Base-by-base conservation (phyloP, 1,140 invertebrate species). In the Drosophila bipectinata region DNA sequence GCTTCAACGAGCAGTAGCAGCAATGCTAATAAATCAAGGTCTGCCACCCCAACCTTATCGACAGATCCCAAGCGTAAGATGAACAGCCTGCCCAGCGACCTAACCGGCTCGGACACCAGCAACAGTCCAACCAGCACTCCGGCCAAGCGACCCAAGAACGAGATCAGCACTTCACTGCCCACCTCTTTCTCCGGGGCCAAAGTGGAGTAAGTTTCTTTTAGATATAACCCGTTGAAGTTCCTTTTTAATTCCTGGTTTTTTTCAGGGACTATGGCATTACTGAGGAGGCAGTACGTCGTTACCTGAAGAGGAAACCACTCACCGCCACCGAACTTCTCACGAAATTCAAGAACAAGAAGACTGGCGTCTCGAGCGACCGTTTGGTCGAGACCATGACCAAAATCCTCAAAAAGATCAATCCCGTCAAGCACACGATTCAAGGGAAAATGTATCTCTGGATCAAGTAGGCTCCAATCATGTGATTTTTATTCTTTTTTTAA, bases 281-380 rank as follows among this genome's bases (percentile, higher is more conserved):
- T 2, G 98, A 99, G 92, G 98, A 99, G 78, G 96, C 97, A 1
- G 97, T 99, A 4, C 93, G 97, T 15, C 94, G 98, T 14, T 99
- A 99, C 92, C 93, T 99, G 14, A 96, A 97, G 82, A 94, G 98
- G 0, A 99, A 99, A 90, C 98, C 98, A 2, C 98, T 99, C 96
- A 99, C 98, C 1, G 97, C 98, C 0, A 98, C 97, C 1, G 98
- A 99, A 91, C 92, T 99, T 12, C 91, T 99, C 5, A 97, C 98
- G 45, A 99, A 99, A 92, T 98, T 99, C 92, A 98, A 98, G 91
- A 97, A 96, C 18, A 98, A 98, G 91, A 97, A 98, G 80, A 97
- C 96, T n/a, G 97, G 97, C 9, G 93, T 98, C 30, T 95, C 95
- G 15, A 97, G 95, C 54, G 97, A 99, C 67, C 96, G 98, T 62